phyloP scores from a whole-genome alignment of 2,113 vertebrate genomes.

The Megaceryle torquata region DNA sequence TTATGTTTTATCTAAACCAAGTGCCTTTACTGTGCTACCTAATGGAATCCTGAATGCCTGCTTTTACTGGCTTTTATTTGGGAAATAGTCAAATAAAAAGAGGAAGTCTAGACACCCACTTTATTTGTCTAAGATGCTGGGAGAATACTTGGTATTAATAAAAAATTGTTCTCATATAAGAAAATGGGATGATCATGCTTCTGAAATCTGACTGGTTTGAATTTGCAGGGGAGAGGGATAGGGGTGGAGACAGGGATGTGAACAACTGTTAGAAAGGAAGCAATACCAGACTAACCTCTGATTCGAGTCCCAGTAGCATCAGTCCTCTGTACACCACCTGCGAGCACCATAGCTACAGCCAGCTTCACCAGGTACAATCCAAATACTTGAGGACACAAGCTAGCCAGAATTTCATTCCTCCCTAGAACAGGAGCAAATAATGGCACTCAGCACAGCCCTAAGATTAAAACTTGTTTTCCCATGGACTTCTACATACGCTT shows the following conservation, averaged over 20 bases:
- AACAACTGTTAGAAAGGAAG: not conserved
- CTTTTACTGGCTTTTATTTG: not conserved
- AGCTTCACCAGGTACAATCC: constrained; percentile 94
- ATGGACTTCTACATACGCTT: not conserved
- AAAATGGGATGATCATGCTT: not conserved
- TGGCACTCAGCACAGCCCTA: not conserved
- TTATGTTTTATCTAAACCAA: constrained; percentile 1
- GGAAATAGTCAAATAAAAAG: not conserved
- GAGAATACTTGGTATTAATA: not conserved
- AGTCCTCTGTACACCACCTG: constrained; percentile 93
- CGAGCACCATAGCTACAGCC: constrained; percentile 92
- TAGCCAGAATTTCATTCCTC: constrained; percentile 91
- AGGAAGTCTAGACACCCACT: not conserved
- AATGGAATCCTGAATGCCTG: not conserved
- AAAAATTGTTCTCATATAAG: not conserved
- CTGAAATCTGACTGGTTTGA: not conserved
- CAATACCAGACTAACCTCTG: constrained; percentile 79
- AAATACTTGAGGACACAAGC: constrained; percentile 94
- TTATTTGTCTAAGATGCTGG: not conserved
- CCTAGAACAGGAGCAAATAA: constrained; percentile 73
- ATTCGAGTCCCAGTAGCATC: constrained; percentile 89
- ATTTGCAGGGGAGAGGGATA: not conserved
- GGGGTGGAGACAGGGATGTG: not conserved
- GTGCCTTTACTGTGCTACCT: not conserved
- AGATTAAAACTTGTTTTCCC: not conserved